phyloP scores from a whole-genome alignment of 2,113 vertebrate genomes.

The Aegithalos caudatus region DNA sequence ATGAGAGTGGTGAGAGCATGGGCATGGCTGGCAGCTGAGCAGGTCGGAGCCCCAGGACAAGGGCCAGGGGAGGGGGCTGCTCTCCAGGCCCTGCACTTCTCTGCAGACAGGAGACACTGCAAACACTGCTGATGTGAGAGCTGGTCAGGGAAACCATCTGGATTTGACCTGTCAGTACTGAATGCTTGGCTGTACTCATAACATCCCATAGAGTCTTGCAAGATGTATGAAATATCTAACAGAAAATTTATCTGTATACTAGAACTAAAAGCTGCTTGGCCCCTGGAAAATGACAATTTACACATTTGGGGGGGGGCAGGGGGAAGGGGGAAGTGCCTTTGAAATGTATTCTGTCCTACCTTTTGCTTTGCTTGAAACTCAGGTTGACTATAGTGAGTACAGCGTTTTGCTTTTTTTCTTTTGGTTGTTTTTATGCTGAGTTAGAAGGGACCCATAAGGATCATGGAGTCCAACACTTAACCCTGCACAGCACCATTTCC shows the following conservation, averaged over 20 bases:
- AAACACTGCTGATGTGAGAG: neutral
- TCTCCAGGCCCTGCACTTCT: neutral
- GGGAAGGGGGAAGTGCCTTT: neutral
- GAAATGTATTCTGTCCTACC: neutral
- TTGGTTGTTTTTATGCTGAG: neutral
- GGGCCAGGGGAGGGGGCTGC: neutral
- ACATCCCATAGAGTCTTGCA: neutral
- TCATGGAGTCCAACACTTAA: accelerated
- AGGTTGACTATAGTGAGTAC: neutral
- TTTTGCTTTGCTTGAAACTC: neutral
- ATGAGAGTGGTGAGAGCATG: accelerated
- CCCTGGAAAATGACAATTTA: neutral
- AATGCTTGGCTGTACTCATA: neutral
- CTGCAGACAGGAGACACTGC: neutral
- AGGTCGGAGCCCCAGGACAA: neutral
- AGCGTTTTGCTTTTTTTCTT: neutral
- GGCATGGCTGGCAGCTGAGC: neutral
- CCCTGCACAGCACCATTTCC: neutral
- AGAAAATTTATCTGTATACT: neutral
- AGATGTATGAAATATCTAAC: neutral
- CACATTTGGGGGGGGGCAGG: too few species aligned
- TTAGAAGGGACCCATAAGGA: neutral
- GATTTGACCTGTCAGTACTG: neutral
- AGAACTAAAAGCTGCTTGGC: neutral
- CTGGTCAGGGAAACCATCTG: neutral